Base-by-base conservation (phyloP, 2,888 invertebrate species). In the Cataglyphis cursor region DNA sequence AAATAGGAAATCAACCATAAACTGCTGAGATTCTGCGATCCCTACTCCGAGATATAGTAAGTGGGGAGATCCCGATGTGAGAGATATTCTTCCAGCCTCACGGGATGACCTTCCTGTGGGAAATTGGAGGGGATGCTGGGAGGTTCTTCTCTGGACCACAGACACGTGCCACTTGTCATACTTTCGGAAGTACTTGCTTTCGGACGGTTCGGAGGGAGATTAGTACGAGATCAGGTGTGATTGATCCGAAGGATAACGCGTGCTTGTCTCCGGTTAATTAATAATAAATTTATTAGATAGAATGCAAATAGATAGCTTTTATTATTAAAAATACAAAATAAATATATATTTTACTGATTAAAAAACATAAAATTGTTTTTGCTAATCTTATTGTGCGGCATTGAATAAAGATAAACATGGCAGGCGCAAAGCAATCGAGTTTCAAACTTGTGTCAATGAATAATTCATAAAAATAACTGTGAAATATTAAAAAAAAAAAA, bases 91-190 rank as follows among this genome's bases (percentile, higher is more conserved):
- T 87, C 85, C 87, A 88, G 83, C 82, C 87, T 91, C 86, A 66
- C 78, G 59, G 89, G 91, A 91, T 91, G 92, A 89, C 90, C 90
- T 90, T 90, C 87, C 90, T 86, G 87, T 84, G 31, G 85, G 82
- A 85, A 57, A 68, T 2, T 82, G 44, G 90, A 86, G 92, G 88
- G 92, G 92, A 90, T 90, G 86, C 85, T 86, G 88, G 91, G 93
- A 92, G 93, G 90, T 91, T 91, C 90, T 89, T 91, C 88, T 90
- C 87, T 88, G 90, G 92, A 92, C 91, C 92, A 88, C 91, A 81
- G 91, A 92, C 93, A 94, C 93, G 93, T 94, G 93, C 93, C 91
- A 93, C 93, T 92, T 93, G 93, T 94, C 93, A 93, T 90, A 90
- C 90, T 90, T 89, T 89, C 87, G 82, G 86, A 87, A 78, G 91